phyloP scores from a whole-genome alignment of 2,113 vertebrate genomes.

The Neolamprologus tretocephalus region DNA sequence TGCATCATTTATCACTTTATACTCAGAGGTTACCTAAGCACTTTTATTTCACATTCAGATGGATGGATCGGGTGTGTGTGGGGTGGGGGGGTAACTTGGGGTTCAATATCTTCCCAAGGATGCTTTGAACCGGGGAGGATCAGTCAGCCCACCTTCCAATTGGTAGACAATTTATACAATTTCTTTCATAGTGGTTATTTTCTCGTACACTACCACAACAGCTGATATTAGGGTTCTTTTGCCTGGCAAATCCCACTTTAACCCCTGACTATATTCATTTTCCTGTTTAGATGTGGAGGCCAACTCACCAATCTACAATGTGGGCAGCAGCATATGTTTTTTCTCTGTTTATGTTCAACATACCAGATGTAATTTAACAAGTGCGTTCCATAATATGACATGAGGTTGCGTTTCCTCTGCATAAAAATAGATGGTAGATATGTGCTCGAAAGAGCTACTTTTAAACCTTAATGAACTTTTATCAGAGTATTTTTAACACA shows the following conservation, averaged over 20 bases:
- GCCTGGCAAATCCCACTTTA: background rate
- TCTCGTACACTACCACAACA: background rate
- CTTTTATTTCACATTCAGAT: background rate
- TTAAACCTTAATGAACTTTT: background rate
- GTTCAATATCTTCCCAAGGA: background rate
- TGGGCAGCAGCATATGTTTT: background rate
- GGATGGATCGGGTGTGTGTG: background rate
- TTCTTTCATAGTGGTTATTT: background rate
- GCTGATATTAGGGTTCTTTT: background rate
- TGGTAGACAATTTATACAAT: background rate
- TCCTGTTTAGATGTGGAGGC: background rate
- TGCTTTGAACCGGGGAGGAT: background rate
- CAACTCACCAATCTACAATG: background rate
- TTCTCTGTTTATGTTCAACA: background rate
- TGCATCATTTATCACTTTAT: background rate
- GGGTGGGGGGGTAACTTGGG: background rate
- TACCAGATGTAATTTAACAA: background rate
- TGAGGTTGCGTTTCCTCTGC: background rate
- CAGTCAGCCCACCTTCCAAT: background rate
- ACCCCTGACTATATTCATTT: background rate
- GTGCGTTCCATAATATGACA: background rate
- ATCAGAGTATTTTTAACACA: background rate
- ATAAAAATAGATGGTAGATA: background rate
- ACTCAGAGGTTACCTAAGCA: background rate
- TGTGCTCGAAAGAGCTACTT: background rate